A percentile compares a stretch with the other conserved stretches of the same genome.
These are phyloP conservation scores for Gerris lacustris DNA, from an alignment of 2,888 invertebrate genomes.

Conservation along the genomic window DNA sequence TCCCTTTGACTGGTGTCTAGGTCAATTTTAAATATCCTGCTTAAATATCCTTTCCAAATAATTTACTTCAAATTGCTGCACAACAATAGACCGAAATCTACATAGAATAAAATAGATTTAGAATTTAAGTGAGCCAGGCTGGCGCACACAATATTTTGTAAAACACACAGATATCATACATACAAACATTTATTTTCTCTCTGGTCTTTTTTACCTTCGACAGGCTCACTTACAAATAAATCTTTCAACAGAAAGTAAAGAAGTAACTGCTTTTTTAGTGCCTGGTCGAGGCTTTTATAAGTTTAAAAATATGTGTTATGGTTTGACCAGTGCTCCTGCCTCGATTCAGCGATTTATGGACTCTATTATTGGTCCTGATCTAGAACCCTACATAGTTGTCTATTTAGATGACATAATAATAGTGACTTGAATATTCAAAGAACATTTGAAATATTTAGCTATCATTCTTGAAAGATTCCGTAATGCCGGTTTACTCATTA, in stretches of 20 bases:
- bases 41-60: too few species aligned
- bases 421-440: not conserved
- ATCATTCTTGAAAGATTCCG: not conserved
- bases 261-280: not conserved
- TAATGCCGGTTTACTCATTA: not conserved
- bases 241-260: not conserved
- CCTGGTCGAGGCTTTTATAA: not conserved
- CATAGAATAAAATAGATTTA: too few species aligned
- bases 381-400: not conserved
- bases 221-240: slow-evolving; percentile 5
- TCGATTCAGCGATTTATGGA: not conserved
- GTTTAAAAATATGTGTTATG: not conserved
- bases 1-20: too few species aligned
- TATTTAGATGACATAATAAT: slow-evolving; percentile 5
- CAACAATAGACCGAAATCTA: too few species aligned
- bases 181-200: too few species aligned
- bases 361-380: not conserved
- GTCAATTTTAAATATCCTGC: too few species aligned
- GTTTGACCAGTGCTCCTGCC: not conserved
- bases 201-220: slow-evolving; percentile 9
- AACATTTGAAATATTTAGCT: not conserved
- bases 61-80: too few species aligned
- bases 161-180: too few species aligned
- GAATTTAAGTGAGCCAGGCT: too few species aligned
- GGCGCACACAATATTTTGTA: too few species aligned